Conservation (phyloP, 2,888 invertebrate genomes). For the Idaea biselata region DNA sequence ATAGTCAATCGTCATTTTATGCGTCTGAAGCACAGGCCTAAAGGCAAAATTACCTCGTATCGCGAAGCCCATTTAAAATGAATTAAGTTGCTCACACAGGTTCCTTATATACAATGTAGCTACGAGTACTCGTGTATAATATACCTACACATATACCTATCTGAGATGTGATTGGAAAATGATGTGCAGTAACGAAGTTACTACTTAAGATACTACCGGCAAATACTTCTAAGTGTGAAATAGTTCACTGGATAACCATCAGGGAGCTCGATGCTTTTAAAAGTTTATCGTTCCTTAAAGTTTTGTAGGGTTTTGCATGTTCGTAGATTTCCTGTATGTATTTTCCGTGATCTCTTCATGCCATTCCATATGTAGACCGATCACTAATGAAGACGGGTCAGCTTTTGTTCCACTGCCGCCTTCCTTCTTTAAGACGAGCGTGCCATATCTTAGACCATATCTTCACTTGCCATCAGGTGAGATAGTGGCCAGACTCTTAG, state of each 20-base stretch:
- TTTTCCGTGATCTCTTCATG: not conserved
- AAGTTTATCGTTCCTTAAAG: not conserved
- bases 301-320: not conserved
- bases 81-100: not conserved
- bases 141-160: too few species aligned
- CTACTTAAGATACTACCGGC: constrained; percentile 9
- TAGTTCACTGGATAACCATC: not conserved
- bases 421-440: too few species aligned
- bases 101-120: not conserved
- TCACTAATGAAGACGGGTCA: too few species aligned
- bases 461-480: too few species aligned
- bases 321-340: not conserved
- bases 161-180: not conserved
- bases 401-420: too few species aligned
- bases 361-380: too few species aligned
- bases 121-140: not conserved
- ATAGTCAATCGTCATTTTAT: not conserved
- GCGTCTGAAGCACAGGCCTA: not conserved
- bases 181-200: not conserved
- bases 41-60: constrained; percentile 11
- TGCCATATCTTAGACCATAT: too few species aligned
- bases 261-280: not conserved
- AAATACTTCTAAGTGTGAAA: not conserved
- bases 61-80: not conserved
- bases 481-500: too few species aligned